Evolutionary conservation across 1,140 invertebrate species (phyloP), one percentile per base, ranked within the genome.

Genomic region (Zaprionus ghesquierei): DNA sequence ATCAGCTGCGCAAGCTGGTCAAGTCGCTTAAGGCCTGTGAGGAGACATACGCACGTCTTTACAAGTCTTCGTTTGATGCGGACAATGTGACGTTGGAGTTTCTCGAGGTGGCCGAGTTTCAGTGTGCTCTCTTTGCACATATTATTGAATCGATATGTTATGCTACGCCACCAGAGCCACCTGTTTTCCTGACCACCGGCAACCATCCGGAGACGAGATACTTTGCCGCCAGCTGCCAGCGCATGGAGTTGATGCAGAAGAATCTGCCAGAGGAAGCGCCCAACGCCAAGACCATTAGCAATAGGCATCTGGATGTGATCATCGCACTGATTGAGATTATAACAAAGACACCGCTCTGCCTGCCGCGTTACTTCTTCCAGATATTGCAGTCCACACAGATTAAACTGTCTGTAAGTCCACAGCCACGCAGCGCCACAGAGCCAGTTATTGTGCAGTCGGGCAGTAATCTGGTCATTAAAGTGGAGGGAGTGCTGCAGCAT

Each of bases 1-100:
- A 95, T 89, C 96, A 97, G 93, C 93, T 94, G 79, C 75, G 84
- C 6, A 92, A 92, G 41, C 54, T 91, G 51, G 92, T 89, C 5
- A 97, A 97, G 91, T 95, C 97, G 35, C 95, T 98, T 44, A 94
- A 95, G 64, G 93, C 92, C 2, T 95, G 97, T 65, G 95, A 96
- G 23, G 95, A 96, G 27, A 94, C 95, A 41, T 98, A 97, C 91
- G 96, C 95, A 65, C 95, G 95, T 69, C 93, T 99, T 1, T 98
- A 98, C 89, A 96, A 98, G 89, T 96, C 96, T 15, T 96, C 97
- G 38, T 99, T 99, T 93, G 97, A 99, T 94, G 97, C 98, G 9
- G 97, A 99, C 93, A 95, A 95, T 35, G 94, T 94, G 9, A 97
- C 97, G n/a, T 92, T 98, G 51, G 93, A 95, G 31, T 97, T 97